A percentile compares a stretch with the other conserved stretches of the same genome.
Evolutionary conservation across 1,140 invertebrate species (phyloP).

Genomic region (Piezodorus guildinii): DNA sequence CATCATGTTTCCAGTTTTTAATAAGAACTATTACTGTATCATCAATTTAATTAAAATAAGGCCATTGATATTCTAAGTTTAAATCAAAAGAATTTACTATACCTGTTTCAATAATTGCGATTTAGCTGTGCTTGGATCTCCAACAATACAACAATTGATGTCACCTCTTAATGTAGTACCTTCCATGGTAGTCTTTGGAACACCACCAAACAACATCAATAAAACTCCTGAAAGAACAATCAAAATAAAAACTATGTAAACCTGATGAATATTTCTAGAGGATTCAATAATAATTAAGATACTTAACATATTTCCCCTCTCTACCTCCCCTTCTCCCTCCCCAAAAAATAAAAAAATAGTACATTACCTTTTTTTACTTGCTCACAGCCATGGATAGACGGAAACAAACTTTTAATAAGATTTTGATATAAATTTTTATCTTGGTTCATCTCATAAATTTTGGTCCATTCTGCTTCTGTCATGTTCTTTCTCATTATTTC

Average conservation of each 20-base stretch:
- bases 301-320: too few species aligned
- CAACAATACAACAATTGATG: conserved; percentile 95
- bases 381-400: conserved; percentile 95
- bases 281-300: too few species aligned
- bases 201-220: conserved; percentile 95
- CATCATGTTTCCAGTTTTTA: too few species aligned
- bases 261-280: not conserved
- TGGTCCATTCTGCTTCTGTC: conserved; percentile 89
- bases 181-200: conserved; percentile 88
- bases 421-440: conserved; percentile 90
- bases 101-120: conserved; percentile 91
- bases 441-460: conserved; percentile 91
- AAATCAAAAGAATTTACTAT: not conserved
- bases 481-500: conserved; percentile 90
- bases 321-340: too few species aligned
- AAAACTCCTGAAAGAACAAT: conserved; percentile 49
- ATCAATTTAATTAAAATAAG: not conserved
- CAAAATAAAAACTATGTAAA: conserved; percentile 1
- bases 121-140: conserved; percentile 97
- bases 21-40: too few species aligned
- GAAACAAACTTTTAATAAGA: conserved; percentile 85
- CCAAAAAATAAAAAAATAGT: too few species aligned
- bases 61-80: not conserved
- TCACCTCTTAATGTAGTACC: conserved; percentile 83
- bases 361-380: conserved; percentile 79